Conservation (phyloP, 2,113 vertebrate genomes). For the Aspiorhynchus laticeps region DNA sequence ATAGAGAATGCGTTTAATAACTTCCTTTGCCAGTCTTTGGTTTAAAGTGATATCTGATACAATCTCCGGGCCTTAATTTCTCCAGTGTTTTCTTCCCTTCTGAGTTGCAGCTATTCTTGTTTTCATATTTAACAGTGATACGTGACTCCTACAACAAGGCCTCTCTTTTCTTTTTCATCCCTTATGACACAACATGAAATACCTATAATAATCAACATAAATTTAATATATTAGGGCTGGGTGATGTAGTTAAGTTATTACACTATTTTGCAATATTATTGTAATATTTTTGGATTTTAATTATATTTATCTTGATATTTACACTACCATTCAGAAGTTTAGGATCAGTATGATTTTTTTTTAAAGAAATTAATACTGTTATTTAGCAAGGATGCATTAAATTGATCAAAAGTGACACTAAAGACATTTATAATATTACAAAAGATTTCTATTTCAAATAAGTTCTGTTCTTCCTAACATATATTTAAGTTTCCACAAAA, state of each 20-base stretch:
- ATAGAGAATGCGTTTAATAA: background rate
- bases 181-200: background rate
- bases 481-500: no score
- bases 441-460: no score
- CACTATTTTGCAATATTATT: background rate
- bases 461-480: no score
- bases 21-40: background rate
- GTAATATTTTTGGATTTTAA: background rate
- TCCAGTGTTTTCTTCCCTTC: background rate
- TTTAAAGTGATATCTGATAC: slow-evolving; percentile 1
- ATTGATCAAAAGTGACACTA: no score
- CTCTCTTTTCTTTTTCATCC: background rate
- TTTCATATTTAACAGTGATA: background rate
- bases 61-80: background rate
- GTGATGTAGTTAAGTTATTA: background rate
- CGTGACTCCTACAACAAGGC: background rate
- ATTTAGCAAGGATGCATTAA: no score
- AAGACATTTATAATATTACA: no score
- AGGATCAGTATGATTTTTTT: background rate
- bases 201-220: background rate
- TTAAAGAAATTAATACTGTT: background rate
- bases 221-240: slow-evolving; percentile 3
- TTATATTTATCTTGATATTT: background rate
- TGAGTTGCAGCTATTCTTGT: background rate
- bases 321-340: background rate